Percentiles rank a stretch among this genome's conserved stretches.
Conservation (phyloP, 2,113 vertebrate species). For the Saccopteryx leptura region DNA sequence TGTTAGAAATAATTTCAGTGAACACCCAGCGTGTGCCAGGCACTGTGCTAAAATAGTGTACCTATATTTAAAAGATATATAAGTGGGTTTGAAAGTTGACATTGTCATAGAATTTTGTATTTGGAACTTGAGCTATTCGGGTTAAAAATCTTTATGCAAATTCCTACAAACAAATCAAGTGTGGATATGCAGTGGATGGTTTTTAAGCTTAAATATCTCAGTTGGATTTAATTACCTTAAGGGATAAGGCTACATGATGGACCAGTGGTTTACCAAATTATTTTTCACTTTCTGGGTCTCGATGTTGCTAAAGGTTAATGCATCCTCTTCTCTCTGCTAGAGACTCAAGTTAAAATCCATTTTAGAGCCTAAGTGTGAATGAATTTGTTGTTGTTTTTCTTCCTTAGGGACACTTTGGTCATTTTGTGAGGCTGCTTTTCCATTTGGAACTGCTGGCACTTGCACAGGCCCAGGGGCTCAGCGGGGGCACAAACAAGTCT, state of each 20-base stretch:
- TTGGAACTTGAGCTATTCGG: slow-evolving; percentile 46
- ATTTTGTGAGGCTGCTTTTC: slow-evolving; percentile 74
- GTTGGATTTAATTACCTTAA: slow-evolving; percentile 82
- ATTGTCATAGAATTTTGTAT: slow-evolving; percentile 51
- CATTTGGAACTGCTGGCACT: slow-evolving; percentile 69
- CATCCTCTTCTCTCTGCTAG: slow-evolving; percentile 70
- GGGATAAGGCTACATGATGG: slow-evolving; percentile 79
- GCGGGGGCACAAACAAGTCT: slow-evolving; percentile 39
- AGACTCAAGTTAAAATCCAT: slow-evolving; percentile 79
- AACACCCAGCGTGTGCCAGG: background rate
- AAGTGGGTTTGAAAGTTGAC: slow-evolving; percentile 52
- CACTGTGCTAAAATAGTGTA: background rate
- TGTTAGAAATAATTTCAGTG: slow-evolving; percentile 42
- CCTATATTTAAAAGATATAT: background rate
- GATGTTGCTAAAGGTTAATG: slow-evolving; percentile 82
- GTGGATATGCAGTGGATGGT: slow-evolving; percentile 58
- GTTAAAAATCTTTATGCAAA: slow-evolving; percentile 74
- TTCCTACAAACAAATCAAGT: slow-evolving; percentile 69
- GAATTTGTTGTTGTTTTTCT: slow-evolving; percentile 79
- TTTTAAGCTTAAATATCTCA: slow-evolving; percentile 79
- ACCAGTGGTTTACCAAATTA: slow-evolving; percentile 83
- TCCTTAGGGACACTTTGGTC: slow-evolving; percentile 78
- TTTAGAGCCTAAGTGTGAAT: slow-evolving; percentile 78
- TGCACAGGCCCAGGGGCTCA: slow-evolving; percentile 27
- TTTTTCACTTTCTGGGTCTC: slow-evolving; percentile 81